Conservation (phyloP, 2,113 vertebrate genomes). For the Ptilonorhynchus violaceus region DNA sequence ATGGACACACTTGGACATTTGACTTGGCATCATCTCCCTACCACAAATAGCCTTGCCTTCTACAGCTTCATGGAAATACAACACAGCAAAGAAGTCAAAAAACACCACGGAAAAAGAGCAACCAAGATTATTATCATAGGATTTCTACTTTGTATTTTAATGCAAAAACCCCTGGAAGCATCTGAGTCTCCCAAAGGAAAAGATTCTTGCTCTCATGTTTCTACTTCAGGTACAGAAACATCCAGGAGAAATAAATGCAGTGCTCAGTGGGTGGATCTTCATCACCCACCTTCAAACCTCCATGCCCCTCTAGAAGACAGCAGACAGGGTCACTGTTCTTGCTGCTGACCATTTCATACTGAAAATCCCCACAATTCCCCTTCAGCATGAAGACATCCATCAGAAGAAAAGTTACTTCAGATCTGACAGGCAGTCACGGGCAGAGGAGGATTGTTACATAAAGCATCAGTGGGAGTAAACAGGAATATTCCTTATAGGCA, state of each 20-base stretch:
- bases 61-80: neutral
- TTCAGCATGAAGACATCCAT: neutral
- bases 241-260: neutral
- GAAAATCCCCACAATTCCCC: neutral
- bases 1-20: neutral
- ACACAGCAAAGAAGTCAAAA: neutral
- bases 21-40: neutral
- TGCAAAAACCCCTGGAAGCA: neutral
- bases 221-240: neutral
- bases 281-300: neutral
- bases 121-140: neutral
- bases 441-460: constrained; percentile 36
- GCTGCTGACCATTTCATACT: neutral
- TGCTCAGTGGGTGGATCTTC: neutral
- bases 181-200: neutral
- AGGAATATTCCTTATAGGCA: neutral
- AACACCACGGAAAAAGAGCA: neutral
- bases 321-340: neutral
- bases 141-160: neutral
- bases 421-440: constrained; percentile 23
- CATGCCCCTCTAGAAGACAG: neutral
- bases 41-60: neutral
- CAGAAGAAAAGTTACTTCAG: constrained; percentile 10
- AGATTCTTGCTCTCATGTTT: neutral
- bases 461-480: constrained; percentile 40